Base-by-base conservation (phyloP, 2,113 vertebrate species). In the Noctilio leporinus region DNA sequence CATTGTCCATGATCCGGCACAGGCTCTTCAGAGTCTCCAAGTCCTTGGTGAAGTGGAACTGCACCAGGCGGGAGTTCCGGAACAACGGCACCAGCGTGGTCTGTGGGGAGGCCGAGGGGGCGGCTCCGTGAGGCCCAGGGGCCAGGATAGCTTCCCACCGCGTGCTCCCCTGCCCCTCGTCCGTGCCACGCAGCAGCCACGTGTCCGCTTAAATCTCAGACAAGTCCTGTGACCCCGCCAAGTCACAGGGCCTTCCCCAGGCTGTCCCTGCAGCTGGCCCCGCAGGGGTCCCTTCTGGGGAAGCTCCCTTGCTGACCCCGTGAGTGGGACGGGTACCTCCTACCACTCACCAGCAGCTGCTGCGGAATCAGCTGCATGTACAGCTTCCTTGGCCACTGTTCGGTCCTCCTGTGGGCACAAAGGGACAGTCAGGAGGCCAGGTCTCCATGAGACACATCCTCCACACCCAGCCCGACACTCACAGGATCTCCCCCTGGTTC, bases 301-400 rank as follows among this genome's bases (percentile, higher is more conserved):
- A 49, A 7, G 26, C 0, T 0, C 10, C 4, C n/a, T 2, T 0
- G 2, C 55, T 45, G 30, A 8, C 45, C 80, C 20, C 4, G 33
- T 15, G 38, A 1, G 16, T 4, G 7, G 17, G 16, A 40, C 35
- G n/a, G 6, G 2, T 4, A 7, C 10, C 10, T 7, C 24, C 12
- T 35, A 2, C 2, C 2, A 2, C 98, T 98, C 98, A 99, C 99
- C 98, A 99, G 96, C 49, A 99, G 97, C 97, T 99, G 99, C 93
- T 99, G 99, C 0, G 99, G 99, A 96, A 99, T 99, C 57, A 99
- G 98, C 98, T 99, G 99, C 99, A 99, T 99, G 96, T 99, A 99
- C 53, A 99, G 98, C 94, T 99, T 99, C 97, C 99, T 98, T 0
- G 99, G 99, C 99, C 99, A 99, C 97, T 99, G 99, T 87, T 99